Evolutionary conservation across 2,797 vertebrate species (phyloP).

Genomic region (Megaceryle alcyon): DNA sequence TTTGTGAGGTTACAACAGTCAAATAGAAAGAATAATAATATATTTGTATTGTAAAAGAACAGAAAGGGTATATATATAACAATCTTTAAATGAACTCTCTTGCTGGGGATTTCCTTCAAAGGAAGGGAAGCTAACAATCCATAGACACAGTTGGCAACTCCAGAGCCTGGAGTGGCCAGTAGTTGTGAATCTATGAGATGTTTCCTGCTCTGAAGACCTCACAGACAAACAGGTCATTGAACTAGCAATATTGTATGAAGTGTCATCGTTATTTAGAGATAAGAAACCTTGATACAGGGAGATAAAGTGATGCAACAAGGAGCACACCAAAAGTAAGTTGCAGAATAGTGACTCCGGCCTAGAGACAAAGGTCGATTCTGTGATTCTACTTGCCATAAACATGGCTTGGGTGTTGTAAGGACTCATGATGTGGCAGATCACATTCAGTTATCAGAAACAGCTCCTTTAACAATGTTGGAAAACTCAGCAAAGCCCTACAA

Average conservation of each 20-base stretch:
- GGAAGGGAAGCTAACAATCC: neutral
- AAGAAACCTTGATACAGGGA: neutral
- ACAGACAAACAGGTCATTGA: neutral
- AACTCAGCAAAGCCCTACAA: neutral
- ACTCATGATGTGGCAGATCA: neutral
- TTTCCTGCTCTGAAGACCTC: neutral
- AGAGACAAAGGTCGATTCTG: neutral
- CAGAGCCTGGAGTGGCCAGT: neutral
- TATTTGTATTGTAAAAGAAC: neutral
- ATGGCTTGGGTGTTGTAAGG: neutral
- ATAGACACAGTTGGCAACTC: neutral
- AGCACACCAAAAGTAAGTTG: neutral
- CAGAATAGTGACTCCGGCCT: neutral
- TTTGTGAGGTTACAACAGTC: accelerated
- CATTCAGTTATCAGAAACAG: neutral
- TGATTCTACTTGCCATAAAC: neutral
- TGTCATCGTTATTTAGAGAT: neutral
- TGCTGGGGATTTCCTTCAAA: neutral
- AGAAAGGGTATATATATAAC: neutral
- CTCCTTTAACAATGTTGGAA: neutral
- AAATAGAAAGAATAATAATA: neutral
- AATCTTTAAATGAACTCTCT: neutral
- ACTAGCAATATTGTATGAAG: neutral
- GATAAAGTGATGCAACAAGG: neutral
- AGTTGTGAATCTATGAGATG: neutral